phyloP scores from a whole-genome alignment of 2,888 invertebrate species.

The Drosophila quasianomalipes region DNA sequence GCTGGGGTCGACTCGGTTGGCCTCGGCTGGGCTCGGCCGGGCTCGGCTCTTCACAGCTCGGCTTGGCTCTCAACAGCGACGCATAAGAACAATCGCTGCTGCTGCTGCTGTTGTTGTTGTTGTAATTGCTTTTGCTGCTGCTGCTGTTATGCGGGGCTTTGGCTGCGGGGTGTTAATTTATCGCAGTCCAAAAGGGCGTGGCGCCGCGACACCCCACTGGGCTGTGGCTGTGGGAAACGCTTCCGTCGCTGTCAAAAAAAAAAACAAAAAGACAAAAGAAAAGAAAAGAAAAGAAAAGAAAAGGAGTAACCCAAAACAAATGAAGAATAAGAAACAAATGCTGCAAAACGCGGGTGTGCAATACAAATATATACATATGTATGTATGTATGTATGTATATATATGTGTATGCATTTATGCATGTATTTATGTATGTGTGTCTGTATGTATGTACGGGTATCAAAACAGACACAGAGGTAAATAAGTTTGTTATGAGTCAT shows the following conservation, averaged over 20 bases:
- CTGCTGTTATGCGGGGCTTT: slow-evolving; percentile 29
- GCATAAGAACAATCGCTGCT: slow-evolving; percentile 10
- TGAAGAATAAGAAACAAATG: slow-evolving; percentile 15
- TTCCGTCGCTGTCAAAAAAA: slow-evolving; percentile 43
- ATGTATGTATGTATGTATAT: slow-evolving; percentile 15
- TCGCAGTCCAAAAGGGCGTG: slow-evolving; percentile 72
- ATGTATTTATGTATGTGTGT: slow-evolving; percentile 9
- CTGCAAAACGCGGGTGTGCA: slow-evolving; percentile 40
- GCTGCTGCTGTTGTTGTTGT: slow-evolving; percentile 9
- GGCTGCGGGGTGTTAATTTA: slow-evolving; percentile 64
- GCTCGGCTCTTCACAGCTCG: neutral
- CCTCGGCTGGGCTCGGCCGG: neutral
- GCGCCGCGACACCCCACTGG: slow-evolving; percentile 33
- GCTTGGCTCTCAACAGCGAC: slow-evolving; percentile 1
- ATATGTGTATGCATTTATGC: slow-evolving; percentile 14
- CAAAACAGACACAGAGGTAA: neutral
- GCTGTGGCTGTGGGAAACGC: slow-evolving; percentile 23
- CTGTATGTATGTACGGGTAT: slow-evolving; percentile 20
- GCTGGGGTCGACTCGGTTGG: neutral
- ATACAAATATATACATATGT: neutral
- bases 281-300: neutral
- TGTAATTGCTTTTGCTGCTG: neutral
- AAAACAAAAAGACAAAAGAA: neutral
- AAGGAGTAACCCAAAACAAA: slow-evolving; percentile 8
- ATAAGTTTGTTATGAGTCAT: slow-evolving; percentile 11